These are phyloP conservation scores for Oligia fasciuncula DNA, from an alignment of 2,888 invertebrate genomes.

Conservation along the genomic window DNA sequence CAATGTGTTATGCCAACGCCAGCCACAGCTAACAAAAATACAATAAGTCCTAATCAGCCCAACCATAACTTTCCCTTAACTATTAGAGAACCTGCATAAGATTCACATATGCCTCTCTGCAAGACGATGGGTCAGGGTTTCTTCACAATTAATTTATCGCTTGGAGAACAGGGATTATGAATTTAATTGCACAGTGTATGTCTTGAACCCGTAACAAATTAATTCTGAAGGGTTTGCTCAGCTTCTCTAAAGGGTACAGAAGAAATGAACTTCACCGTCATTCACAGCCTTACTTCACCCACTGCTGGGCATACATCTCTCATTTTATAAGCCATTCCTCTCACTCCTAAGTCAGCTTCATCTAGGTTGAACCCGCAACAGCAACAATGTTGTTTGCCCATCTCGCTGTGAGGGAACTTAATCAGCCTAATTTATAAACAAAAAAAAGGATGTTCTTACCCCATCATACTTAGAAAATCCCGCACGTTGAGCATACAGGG, in stretches of 20 bases:
- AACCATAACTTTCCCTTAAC: background rate
- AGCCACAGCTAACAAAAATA: background rate
- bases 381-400: background rate
- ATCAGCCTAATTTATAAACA: background rate
- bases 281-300: background rate
- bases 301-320: background rate
- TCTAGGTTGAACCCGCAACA: background rate
- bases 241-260: background rate
- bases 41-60: background rate
- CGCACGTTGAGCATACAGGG: constrained; percentile 62
- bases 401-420: background rate
- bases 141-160: background rate
- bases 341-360: background rate
- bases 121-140: background rate
- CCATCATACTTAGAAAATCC: constrained; percentile 48
- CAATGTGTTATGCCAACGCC: background rate
- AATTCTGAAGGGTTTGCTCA: background rate
- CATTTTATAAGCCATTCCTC: background rate
- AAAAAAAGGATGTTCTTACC: constrained; percentile 44
- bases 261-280: background rate
- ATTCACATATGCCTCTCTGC: background rate
- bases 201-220: background rate
- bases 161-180: background rate
- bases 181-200: background rate
- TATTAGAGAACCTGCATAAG: background rate